Conservation (phyloP, 1,140 invertebrate genomes). For the Ladona fulva region DNA sequence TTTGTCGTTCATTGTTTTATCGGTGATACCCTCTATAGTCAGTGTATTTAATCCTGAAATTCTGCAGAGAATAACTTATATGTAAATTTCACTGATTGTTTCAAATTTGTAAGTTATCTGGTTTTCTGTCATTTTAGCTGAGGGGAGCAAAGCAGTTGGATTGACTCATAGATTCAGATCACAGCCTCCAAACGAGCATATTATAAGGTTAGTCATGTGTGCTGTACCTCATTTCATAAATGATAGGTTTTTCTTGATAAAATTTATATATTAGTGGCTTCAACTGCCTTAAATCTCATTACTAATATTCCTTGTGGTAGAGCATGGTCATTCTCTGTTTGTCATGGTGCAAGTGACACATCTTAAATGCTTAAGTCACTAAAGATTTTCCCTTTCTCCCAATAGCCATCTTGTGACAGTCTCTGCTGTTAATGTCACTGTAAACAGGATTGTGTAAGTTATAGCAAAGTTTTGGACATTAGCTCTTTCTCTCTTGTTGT, state of each 20-base stretch:
- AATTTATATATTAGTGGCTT: too few species aligned
- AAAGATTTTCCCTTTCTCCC: constrained; percentile 29
- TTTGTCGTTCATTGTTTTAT: constrained; percentile 20
- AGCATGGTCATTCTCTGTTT: neutral
- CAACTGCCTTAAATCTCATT: too few species aligned
- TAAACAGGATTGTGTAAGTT: constrained; percentile 85
- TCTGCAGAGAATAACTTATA: too few species aligned
- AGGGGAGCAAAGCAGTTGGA: constrained; percentile 44
- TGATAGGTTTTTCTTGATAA: too few species aligned
- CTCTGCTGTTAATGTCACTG: constrained; percentile 77
- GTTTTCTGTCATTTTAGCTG: constrained; percentile 35
- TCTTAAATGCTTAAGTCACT: constrained; percentile 3
- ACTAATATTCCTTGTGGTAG: too few species aligned
- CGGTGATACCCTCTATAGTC: too few species aligned
- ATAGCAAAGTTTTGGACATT: constrained; percentile 31
- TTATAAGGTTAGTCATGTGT: constrained; percentile 48
- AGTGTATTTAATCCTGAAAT: too few species aligned
- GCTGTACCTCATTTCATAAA: too few species aligned
- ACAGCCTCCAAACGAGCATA: constrained; percentile 59
- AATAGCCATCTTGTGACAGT: constrained; percentile 81
- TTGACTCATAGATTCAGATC: constrained; percentile 46
- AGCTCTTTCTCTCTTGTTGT: too few species aligned
- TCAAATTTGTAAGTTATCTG: too few species aligned
- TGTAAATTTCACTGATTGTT: too few species aligned
- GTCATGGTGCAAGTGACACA: neutral